Base-by-base conservation (phyloP, 2,113 vertebrate species). In the Nothobranchius kuhntae region DNA sequence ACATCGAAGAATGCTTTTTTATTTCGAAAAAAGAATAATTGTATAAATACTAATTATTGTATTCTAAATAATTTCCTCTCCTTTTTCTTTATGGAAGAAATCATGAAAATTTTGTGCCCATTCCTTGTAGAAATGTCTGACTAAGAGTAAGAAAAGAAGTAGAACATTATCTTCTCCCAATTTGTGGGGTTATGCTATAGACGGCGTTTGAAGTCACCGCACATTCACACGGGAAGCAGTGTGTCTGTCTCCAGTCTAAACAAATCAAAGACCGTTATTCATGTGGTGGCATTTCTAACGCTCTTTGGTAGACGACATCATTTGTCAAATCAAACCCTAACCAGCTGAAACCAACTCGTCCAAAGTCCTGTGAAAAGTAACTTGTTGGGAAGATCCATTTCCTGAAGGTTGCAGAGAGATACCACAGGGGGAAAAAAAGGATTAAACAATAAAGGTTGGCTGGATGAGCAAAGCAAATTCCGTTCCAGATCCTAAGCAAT, bases 391-490 rank as follows among this genome's bases (percentile, higher is more conserved):
- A 45, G 53, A 67, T 65, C 53, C 26, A 45, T 53, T 56, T 62
- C 74, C 46, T 68, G 58, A 40, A 71, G 80, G 65, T 78, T 73
- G 67, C 42, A 40, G 14, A 17, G 13, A 24, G 53, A 62, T 72
- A 75, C 67, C 52, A 70, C 62, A 61, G n/a, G n/a, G 55, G 30
- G 48, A 68, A 57, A 53, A 21, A 73, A 38, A 75, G 55, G 61
- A 73, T 73, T 78, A 53, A 73, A 59, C 52, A 40, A 47, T 5
- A 46, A 55, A 36, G 56, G 75, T 45, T 60, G 71, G 59, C 35
- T 56, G 64, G 60, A 45, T 63, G 65, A 53, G 61, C 12, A 7
- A 44, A 51, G 57, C n/a, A 55, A 70, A 57, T 40, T 55, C 38
- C 51, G 42, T 72, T 77, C 26, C 26, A 30, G 26, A 30, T 30